phyloP scores from a whole-genome alignment of 2,797 vertebrate species.

The Pampus argenteus region DNA sequence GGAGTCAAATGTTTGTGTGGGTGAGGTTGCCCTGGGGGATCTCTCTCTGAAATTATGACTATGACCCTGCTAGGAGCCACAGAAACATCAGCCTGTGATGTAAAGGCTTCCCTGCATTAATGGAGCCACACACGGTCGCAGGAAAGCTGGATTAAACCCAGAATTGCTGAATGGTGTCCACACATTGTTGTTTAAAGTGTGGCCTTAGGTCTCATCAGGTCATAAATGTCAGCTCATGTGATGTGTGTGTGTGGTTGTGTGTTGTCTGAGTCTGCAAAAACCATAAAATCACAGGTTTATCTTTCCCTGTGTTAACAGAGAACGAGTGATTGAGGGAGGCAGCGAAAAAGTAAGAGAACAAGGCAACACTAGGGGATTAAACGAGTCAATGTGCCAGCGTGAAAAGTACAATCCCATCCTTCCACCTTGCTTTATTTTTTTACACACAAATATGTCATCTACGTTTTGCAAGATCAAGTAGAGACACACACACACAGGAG shows the following conservation, averaged over 20 bases:
- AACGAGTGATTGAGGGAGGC: conserved; percentile 42
- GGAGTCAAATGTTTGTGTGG: neutral
- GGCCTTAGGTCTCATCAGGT: conserved; percentile 40
- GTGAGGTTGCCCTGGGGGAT: too few species aligned
- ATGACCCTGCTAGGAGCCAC: neutral
- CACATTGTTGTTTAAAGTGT: conserved; percentile 27
- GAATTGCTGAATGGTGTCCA: conserved; percentile 12
- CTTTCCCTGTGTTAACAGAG: conserved; percentile 56
- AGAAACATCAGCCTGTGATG: neutral
- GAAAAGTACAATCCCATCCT: conserved; percentile 47
- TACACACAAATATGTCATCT: conserved; percentile 30
- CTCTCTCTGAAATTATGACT: neutral
- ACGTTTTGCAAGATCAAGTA: conserved; percentile 47
- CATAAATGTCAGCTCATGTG: conserved; percentile 52
- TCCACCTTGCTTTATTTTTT: conserved; percentile 31
- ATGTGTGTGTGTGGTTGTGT: conserved; percentile 33
- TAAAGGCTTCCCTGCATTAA: neutral
- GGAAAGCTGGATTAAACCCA: conserved; percentile 4
- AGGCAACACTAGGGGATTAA: conserved; percentile 60
- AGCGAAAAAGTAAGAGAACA: conserved; percentile 49
- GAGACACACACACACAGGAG: conserved; percentile 12
- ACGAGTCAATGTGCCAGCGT: conserved; percentile 52
- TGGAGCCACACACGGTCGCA: neutral
- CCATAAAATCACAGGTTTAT: conserved; percentile 64
- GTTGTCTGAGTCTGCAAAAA: conserved; percentile 37